Base-by-base conservation (phyloP, 1,140 invertebrate genomes). In the Triops longicaudatus region DNA sequence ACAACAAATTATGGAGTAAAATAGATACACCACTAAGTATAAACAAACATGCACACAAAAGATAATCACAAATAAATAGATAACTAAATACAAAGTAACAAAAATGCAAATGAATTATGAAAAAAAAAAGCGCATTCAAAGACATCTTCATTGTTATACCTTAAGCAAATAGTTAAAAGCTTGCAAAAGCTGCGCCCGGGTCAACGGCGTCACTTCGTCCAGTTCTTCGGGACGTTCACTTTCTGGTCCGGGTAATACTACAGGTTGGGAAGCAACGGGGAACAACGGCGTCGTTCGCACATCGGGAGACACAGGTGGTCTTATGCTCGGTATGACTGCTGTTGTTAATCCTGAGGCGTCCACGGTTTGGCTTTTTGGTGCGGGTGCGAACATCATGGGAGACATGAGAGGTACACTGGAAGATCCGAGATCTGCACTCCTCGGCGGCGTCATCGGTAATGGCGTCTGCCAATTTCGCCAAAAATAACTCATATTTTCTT, bases 91-190 rank as follows among this genome's bases (percentile, higher is more conserved):
- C 43, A 22, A 63, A 63, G 10, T 6, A 63, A 22, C 17, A 9
- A 22, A 63, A 63, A 6, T 63, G 43, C 17, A 5, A 11, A 63
- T 71, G n/a, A 76, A 26, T 22, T 12, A 12, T 9, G 31, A 28
- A 42, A 26, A 17, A n/a, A 42, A 76, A 71, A 42, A 42, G 4
- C 63, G 17, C 28, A n/a, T 22, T 71, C 17, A 76, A 76, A 17
- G 9, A 31, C 22, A 31, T 50, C n/a, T 44, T 75, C 2, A 37
- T 37, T 7, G 31, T 37, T 37, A 37, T 37, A 79, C 78, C 82
- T 93, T 92, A 31, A 96, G 86, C 75, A 97, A 86, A 85, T 95
- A 93, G 81, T 91, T 89, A 79, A 96, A 89, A 73, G 94, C 93
- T 86, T 96, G 94, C 50, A 94, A 88, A 73, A 97, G 86, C 82